These are phyloP conservation scores for Lathamus discolor DNA, from an alignment of 2,113 vertebrate genomes.

Conservation along the genomic window DNA sequence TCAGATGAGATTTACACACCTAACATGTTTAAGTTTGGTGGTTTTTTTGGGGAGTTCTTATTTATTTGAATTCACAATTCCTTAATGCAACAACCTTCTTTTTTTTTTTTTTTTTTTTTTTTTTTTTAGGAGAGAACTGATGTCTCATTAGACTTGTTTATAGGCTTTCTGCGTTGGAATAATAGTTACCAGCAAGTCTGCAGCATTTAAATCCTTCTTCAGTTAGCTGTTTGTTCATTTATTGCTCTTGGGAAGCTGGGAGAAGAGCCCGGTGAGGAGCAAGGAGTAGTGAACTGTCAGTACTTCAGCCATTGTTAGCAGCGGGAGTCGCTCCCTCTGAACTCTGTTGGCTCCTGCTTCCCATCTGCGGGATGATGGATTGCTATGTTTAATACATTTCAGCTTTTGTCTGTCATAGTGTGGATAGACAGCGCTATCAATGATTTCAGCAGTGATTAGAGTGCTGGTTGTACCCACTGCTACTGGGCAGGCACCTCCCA, in stretches of 20 bases:
- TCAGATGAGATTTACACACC: slow-evolving; percentile 8
- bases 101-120: neutral
- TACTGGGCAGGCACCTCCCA: slow-evolving; percentile 71
- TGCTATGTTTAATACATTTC: slow-evolving; percentile 87
- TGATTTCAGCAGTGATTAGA: slow-evolving; percentile 80
- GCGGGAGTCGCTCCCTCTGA: slow-evolving; percentile 79
- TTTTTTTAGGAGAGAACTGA: neutral
- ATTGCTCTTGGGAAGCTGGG: slow-evolving; percentile 63
- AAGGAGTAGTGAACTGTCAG: slow-evolving; percentile 70
- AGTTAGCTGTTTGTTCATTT: slow-evolving; percentile 65
- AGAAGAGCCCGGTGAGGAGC: slow-evolving; percentile 56
- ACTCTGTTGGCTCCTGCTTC: slow-evolving; percentile 81
- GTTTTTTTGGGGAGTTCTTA: neutral
- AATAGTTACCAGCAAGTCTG: slow-evolving; percentile 29
- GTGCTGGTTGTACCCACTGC: slow-evolving; percentile 61
- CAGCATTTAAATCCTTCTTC: slow-evolving; percentile 58
- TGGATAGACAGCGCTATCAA: slow-evolving; percentile 81
- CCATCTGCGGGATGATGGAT: slow-evolving; percentile 86
- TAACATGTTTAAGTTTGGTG: neutral
- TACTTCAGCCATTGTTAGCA: slow-evolving; percentile 80
- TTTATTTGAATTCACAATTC: neutral
- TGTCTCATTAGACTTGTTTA: neutral
- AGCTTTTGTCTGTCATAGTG: slow-evolving; percentile 86
- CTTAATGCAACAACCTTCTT: neutral
- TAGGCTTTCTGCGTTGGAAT: slow-evolving; percentile 1